These are phyloP conservation scores for Ammospiza caudacuta DNA, from an alignment of 2,113 vertebrate genomes.

Conservation along the genomic window DNA sequence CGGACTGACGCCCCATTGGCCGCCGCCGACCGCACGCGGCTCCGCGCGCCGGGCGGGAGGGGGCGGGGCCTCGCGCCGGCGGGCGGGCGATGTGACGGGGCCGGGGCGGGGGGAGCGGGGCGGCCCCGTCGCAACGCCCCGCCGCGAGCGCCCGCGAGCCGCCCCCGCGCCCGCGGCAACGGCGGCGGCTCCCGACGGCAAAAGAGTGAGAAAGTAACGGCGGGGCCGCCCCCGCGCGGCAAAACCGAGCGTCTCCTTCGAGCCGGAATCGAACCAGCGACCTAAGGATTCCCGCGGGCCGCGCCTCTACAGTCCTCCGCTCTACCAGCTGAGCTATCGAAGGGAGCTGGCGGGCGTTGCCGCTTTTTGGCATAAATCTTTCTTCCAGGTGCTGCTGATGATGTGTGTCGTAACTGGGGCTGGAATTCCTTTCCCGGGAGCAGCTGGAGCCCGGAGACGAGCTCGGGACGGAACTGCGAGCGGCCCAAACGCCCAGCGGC, in stretches of 20 bases:
- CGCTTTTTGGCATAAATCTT: accelerated
- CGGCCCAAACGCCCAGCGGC: neutral
- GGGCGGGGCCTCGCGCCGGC: no score
- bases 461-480: neutral
- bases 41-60: no score
- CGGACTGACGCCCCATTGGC: no score
- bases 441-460: accelerated
- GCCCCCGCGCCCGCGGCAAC: neutral
- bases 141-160: neutral
- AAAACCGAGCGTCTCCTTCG: neutral
- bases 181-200: neutral
- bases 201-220: neutral
- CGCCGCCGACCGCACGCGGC: no score
- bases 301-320: constrained; percentile 90
- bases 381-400: accelerated
- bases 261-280: constrained; percentile 83
- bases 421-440: accelerated
- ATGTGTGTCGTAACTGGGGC: accelerated
- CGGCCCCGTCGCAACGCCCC: neutral
- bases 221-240: neutral
- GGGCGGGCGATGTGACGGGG: no score
- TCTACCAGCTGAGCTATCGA: constrained; percentile 97
- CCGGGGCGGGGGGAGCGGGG: no score
- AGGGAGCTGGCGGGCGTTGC: neutral
- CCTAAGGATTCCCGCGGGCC: constrained; percentile 83